phyloP scores from a whole-genome alignment of 2,888 invertebrate species.

The Oxystoma pomonae region DNA sequence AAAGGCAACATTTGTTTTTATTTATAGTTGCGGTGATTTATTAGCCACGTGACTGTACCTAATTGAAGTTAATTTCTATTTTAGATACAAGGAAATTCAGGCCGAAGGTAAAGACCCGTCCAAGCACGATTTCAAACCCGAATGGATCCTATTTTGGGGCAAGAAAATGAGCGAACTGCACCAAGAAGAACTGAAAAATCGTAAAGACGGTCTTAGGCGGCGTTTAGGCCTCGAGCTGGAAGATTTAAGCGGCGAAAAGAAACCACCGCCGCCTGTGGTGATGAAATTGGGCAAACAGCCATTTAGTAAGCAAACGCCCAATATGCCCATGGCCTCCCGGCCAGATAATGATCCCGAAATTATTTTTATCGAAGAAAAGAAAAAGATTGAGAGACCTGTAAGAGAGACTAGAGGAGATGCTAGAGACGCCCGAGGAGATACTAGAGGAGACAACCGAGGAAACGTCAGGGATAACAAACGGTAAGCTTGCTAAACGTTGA shows the following conservation, averaged over 20 bases:
- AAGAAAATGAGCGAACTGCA: slow-evolving; percentile 76
- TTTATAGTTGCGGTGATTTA: too few relatives aligned
- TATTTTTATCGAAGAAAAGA: slow-evolving; percentile 42
- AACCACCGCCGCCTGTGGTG: background rate
- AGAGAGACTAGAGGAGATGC: slow-evolving; percentile 7
- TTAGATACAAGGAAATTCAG: slow-evolving; percentile 39
- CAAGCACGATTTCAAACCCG: slow-evolving; percentile 81
- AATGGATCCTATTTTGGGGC: slow-evolving; percentile 86
- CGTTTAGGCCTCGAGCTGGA: slow-evolving; percentile 34
- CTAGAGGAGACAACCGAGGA: background rate
- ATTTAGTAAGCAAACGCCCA: slow-evolving; percentile 38
- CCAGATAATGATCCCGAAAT: slow-evolving; percentile 42
- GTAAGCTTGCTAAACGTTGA: background rate
- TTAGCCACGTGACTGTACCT: too few relatives aligned
- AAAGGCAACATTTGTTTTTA: too few relatives aligned
- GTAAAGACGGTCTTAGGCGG: slow-evolving; percentile 66
- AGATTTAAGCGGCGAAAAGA: background rate
- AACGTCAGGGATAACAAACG: background rate
- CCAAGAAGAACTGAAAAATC: slow-evolving; percentile 60
- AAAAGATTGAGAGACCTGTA: slow-evolving; percentile 23
- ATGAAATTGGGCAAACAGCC: slow-evolving; percentile 36
- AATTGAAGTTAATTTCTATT: slow-evolving; percentile 9
- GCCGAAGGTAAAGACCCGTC: slow-evolving; percentile 60
- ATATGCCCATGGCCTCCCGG: slow-evolving; percentile 38
- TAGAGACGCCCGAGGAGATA: slow-evolving; percentile 12